These are phyloP conservation scores for Ophonus ardosiacus DNA, from an alignment of 2,888 invertebrate species.

Conservation along the genomic window DNA sequence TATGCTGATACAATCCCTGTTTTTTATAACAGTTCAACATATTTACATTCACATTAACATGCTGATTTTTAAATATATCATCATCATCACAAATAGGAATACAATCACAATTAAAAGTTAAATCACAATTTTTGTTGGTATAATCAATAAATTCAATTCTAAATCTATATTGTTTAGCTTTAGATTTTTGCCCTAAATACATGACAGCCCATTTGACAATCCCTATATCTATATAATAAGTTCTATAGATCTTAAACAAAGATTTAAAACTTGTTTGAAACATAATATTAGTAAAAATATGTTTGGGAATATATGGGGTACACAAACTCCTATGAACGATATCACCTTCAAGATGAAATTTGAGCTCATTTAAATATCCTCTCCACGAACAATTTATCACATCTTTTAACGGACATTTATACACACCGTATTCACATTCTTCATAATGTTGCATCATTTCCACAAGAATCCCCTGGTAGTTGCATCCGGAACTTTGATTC, in stretches of 20 bases:
- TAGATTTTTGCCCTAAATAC: background rate
- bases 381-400: slow-evolving; percentile 13
- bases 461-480: background rate
- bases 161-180: slow-evolving; percentile 20
- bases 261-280: background rate
- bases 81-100: background rate
- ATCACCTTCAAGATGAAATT: slow-evolving; percentile 23
- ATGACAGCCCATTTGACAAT: slow-evolving; percentile 28
- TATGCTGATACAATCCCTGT: slow-evolving; percentile 4
- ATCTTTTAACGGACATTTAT: slow-evolving; percentile 4
- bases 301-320: background rate
- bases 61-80: slow-evolving; percentile 18
- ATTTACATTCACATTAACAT: background rate
- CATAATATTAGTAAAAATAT: background rate
- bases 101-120: slow-evolving; percentile 11
- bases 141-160: slow-evolving; percentile 18
- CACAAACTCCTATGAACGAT: background rate
- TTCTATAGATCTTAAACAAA: slow-evolving; percentile 31
- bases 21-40: background rate
- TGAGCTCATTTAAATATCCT: background rate
- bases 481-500: slow-evolving; percentile 13
- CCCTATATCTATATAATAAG: background rate
- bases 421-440: background rate
- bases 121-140: background rate
- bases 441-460: background rate